Conservation (phyloP, 2,113 vertebrate genomes). For the Megaceryle torquata region DNA sequence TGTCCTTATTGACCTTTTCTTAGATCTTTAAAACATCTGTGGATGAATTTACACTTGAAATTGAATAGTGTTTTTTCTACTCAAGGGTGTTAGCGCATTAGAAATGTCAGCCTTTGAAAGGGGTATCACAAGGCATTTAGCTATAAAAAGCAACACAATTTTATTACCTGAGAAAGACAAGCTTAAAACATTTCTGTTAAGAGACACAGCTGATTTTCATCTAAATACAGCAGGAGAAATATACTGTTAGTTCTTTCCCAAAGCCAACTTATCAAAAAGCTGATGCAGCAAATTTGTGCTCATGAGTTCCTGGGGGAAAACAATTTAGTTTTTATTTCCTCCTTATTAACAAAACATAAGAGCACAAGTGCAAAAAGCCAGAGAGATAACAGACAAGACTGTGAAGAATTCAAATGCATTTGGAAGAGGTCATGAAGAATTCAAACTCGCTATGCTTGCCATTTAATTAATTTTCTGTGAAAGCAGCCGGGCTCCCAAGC, state of each 20-base stretch:
- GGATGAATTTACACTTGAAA: background rate
- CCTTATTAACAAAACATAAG: background rate
- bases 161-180: constrained; percentile 5
- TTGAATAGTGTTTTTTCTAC: background rate
- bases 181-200: background rate
- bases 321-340: background rate
- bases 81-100: background rate
- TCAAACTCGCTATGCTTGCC: background rate
- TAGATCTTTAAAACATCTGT: background rate
- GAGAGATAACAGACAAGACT: background rate
- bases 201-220: background rate
- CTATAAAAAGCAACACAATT: background rate
- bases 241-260: background rate
- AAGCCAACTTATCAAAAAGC: background rate
- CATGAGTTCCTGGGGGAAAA: background rate
- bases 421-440: background rate
- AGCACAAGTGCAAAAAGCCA: background rate
- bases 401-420: background rate
- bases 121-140: background rate
- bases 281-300: background rate
- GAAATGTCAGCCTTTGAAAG: background rate
- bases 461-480: background rate
- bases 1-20: background rate
- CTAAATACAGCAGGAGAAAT: background rate
- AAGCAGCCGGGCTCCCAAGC: background rate